Evolutionary conservation across 2,888 invertebrate species (phyloP).

Genomic region (Drosophila imparisetae): DNA sequence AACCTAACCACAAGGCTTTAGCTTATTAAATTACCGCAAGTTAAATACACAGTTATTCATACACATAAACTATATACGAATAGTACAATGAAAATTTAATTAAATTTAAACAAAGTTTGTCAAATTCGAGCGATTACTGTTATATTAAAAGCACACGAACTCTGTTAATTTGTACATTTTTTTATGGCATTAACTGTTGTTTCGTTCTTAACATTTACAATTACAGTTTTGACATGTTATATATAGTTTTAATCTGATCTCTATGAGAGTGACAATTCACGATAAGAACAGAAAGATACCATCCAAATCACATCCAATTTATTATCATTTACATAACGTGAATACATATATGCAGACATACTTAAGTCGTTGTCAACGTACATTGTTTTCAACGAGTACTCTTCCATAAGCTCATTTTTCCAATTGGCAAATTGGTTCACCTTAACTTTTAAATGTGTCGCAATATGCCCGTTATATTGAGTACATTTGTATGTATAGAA

Average conservation of each 20-base stretch:
- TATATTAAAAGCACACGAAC: not conserved
- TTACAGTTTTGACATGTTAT: not conserved
- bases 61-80: not conserved
- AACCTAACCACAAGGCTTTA: constrained; percentile 26
- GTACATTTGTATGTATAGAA: not conserved
- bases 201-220: not conserved
- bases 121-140: not conserved
- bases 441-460: constrained; percentile 21
- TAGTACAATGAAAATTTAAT: not conserved
- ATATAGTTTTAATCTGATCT: not conserved
- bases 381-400: not conserved
- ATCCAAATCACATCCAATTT: not conserved
- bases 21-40: constrained; percentile 22
- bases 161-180: not conserved
- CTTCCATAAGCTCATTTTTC: not conserved
- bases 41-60: not conserved
- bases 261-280: not conserved
- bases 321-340: not conserved
- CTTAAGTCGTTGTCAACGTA: not conserved
- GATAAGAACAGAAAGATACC: not conserved
- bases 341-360: not conserved
- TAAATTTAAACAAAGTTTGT: not conserved
- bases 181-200: not conserved
- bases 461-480: constrained; percentile 19
- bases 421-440: constrained; percentile 15